These are phyloP conservation scores for Agonopterix subpropinquella DNA, from an alignment of 2,888 invertebrate genomes.

Conservation along the genomic window DNA sequence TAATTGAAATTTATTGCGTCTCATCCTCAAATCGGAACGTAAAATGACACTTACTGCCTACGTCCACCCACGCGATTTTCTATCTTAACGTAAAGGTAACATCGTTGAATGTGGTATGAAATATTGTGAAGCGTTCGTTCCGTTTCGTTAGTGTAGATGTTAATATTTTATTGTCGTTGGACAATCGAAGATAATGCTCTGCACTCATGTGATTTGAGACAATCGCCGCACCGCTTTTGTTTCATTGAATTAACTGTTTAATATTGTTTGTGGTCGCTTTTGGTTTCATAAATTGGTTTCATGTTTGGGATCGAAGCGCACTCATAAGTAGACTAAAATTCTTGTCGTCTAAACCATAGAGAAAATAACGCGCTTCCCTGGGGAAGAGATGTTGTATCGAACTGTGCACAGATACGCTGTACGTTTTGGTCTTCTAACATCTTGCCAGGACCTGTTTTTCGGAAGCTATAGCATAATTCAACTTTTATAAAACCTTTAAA, in stretches of 20 bases:
- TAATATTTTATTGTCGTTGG: slow-evolving; percentile 48
- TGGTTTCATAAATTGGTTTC: background rate
- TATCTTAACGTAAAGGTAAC: slow-evolving; percentile 19
- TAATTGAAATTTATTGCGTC: slow-evolving; percentile 73
- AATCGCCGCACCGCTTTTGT: slow-evolving; percentile 54
- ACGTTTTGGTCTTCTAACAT: too few relatives aligned
- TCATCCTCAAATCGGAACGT: slow-evolving; percentile 46
- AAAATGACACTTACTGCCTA: slow-evolving; percentile 37
- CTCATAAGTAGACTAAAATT: too few relatives aligned
- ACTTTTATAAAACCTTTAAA: too few relatives aligned
- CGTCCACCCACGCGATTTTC: slow-evolving; percentile 19
- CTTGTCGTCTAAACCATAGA: too few relatives aligned
- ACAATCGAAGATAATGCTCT: slow-evolving; percentile 69
- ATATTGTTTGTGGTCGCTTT: slow-evolving; percentile 7
- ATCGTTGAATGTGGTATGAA: slow-evolving; percentile 23
- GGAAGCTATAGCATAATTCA: too few relatives aligned
- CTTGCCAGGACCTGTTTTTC: too few relatives aligned
- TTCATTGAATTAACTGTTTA: slow-evolving; percentile 56
- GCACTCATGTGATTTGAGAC: slow-evolving; percentile 68
- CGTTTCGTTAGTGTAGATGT: slow-evolving; percentile 31
- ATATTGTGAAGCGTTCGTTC: slow-evolving; percentile 26
- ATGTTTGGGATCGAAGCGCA: too few relatives aligned
- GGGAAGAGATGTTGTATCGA: too few relatives aligned
- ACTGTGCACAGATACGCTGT: too few relatives aligned
- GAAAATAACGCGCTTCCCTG: too few relatives aligned